Base-by-base conservation (phyloP, 2,113 vertebrate species). In the Octodon degus region DNA sequence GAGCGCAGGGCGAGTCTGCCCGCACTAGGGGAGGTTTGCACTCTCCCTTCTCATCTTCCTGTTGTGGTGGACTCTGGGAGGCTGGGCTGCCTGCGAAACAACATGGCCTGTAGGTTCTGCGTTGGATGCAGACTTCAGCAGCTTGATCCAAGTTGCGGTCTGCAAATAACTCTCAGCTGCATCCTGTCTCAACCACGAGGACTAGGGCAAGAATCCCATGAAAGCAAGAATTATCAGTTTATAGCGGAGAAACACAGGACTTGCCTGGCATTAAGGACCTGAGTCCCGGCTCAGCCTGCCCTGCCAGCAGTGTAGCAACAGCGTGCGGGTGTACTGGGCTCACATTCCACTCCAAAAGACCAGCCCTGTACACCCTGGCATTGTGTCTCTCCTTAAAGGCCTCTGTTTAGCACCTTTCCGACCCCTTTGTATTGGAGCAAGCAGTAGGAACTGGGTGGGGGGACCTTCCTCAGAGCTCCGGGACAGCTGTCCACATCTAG, bases 151-250 rank as follows among this genome's bases (percentile, higher is more conserved):
- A 79, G 37, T 76, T 95, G 86, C 89, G 96, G 95, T 94, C 94
- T 97, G 90, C 86, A 94, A 86, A 94, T 89, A 95, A 89, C 79
- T 91, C 80, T 96, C 86, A 92, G 96, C 90, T 95, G 50, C 67
- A 86, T 95, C 96, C 96, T 93, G 79, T 92, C 77, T 93, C 83
- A n/a, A 43, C 94, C 92, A 86, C 8, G 24, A 55, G 32, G 40
- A 79, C 17, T 27, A 65, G 70, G 82, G 70, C 81, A 96, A 97
- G 85, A 47, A 93, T 91, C 70, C 58, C 47, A 2, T 17, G 65
- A 94, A 87, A 50, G 74, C 90, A 95, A 93, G 50, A 81, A 17
- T 84, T 34, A 90, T 93, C 86, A 82, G 1, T 79, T 91, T 55
- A 47, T 5, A 13, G 63, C 53, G 65, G 53, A 77, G 53, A 79